These are phyloP conservation scores for Lycaon pictus DNA, from an alignment of 2,113 vertebrate genomes.

Conservation along the genomic window DNA sequence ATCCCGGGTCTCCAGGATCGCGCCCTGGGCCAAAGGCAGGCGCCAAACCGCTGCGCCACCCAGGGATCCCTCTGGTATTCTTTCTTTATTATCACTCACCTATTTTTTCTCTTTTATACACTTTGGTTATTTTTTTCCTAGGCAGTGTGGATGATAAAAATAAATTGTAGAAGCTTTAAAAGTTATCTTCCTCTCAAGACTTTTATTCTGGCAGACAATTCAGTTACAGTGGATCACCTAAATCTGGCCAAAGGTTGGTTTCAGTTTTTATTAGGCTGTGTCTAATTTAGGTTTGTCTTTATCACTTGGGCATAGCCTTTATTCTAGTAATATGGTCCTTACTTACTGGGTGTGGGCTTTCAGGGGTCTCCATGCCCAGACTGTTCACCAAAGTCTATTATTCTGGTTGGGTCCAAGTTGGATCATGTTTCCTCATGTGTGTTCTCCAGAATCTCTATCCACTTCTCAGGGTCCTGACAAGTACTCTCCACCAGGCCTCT, in stretches of 20 bases:
- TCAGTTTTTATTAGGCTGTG: background rate
- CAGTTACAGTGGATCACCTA: background rate
- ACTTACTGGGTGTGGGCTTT: background rate
- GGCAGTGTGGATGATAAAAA: background rate
- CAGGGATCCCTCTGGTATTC: too few species aligned
- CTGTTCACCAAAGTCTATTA: background rate
- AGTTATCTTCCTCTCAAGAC: background rate
- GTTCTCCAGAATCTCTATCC: background rate
- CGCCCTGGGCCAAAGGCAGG: too few species aligned
- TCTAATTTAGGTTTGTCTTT: background rate
- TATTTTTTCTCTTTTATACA: background rate
- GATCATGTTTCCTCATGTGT: background rate
- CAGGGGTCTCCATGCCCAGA: background rate
- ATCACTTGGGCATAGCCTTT: background rate
- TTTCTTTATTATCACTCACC: background rate
- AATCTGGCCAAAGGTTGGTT: background rate
- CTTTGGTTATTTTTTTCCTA: background rate
- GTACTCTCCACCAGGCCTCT: background rate
- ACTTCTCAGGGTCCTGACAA: background rate
- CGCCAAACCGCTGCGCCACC: too few species aligned
- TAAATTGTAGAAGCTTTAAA: background rate
- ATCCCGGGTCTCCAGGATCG: too few species aligned
- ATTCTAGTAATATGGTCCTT: background rate
- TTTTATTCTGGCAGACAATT: background rate
- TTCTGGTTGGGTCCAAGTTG: background rate